Evolutionary conservation across 2,888 invertebrate species (phyloP).

Genomic region (Cyclophora punctaria): DNA sequence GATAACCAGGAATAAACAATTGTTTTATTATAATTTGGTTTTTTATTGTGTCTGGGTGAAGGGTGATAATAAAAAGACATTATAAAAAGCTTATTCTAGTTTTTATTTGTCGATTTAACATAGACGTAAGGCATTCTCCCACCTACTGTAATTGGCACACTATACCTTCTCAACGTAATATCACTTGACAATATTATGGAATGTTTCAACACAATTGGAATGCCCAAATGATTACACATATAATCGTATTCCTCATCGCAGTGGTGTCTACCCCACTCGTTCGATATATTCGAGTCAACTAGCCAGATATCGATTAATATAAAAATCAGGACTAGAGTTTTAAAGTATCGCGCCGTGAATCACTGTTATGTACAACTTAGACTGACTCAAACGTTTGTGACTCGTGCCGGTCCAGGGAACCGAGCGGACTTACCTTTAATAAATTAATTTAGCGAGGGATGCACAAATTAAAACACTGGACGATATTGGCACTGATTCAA

Average conservation of each 20-base stretch:
- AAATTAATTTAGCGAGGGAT: slow-evolving; percentile 8
- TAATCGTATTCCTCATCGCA: not conserved
- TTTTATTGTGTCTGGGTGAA: slow-evolving; percentile 11
- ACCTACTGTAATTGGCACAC: slow-evolving; percentile 68
- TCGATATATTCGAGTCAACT: too few relatives aligned
- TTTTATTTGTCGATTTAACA: slow-evolving; percentile 73
- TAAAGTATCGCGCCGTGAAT: slow-evolving; percentile 66
- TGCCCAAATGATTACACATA: slow-evolving; percentile 35
- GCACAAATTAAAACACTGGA: slow-evolving; percentile 36
- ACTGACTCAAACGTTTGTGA: slow-evolving; percentile 54
- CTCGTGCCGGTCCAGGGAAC: slow-evolving; percentile 19
- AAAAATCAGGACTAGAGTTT: slow-evolving; percentile 52
- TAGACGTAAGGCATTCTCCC: slow-evolving; percentile 70
- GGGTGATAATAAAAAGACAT: slow-evolving; percentile 36
- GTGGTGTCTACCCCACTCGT: not conserved
- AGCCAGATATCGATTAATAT: not conserved
- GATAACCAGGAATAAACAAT: slow-evolving; percentile 51
- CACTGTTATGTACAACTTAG: slow-evolving; percentile 42
- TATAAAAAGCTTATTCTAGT: slow-evolving; percentile 68
- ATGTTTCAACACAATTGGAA: slow-evolving; percentile 43
- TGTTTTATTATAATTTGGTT: slow-evolving; percentile 34
- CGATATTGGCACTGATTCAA: slow-evolving; percentile 47
- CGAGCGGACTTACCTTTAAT: slow-evolving; percentile 1
- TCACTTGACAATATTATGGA: slow-evolving; percentile 33
- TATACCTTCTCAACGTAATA: slow-evolving; percentile 58